Percentiles rank a stretch among this genome's conserved stretches.
phyloP scores from a whole-genome alignment of 1,140 invertebrate genomes.

The Drosophila aff. region DNA sequence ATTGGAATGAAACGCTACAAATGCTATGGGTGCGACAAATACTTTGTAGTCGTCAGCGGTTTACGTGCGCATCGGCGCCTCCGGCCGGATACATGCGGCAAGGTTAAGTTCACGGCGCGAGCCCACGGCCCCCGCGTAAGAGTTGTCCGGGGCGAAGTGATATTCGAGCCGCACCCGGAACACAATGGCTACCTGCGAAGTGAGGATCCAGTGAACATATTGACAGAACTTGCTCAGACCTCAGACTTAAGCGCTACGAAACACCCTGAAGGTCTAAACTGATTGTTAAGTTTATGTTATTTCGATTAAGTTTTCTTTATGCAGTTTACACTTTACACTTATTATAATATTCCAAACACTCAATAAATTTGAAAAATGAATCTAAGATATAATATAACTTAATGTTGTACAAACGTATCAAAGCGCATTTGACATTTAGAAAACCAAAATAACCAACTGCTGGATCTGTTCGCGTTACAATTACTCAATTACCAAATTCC shows the following conservation, averaged over 20 bases:
- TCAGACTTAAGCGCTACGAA: slow-evolving; percentile 6
- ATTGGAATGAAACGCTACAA: slow-evolving; percentile 84
- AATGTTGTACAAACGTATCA: no score
- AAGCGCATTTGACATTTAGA: no score
- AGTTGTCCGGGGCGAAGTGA: slow-evolving; percentile 71
- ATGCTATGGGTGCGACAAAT: slow-evolving; percentile 80
- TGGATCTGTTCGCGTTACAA: no score
- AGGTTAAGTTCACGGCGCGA: slow-evolving; percentile 76
- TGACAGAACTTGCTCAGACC: slow-evolving; percentile 52
- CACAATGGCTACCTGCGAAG: slow-evolving; percentile 79
- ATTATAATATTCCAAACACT: neutral
- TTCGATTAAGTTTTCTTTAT: slow-evolving; percentile 9
- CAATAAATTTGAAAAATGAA: neutral
- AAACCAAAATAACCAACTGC: no score
- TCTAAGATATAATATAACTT: neutral
- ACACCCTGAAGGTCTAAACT: slow-evolving; percentile 2
- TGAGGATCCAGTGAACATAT: slow-evolving; percentile 70
- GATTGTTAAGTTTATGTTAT: slow-evolving; percentile 13
- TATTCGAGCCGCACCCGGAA: slow-evolving; percentile 75
- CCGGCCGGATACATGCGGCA: slow-evolving; percentile 76
- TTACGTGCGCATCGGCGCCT: slow-evolving; percentile 76
- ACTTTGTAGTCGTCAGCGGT: slow-evolving; percentile 79
- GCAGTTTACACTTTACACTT: neutral
- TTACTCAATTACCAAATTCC: no score
- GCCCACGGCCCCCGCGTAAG: slow-evolving; percentile 78